Evolutionary conservation across 1,140 invertebrate species (phyloP), one percentile per base, ranked within the genome.

Genomic region (Myzus persicae): DNA sequence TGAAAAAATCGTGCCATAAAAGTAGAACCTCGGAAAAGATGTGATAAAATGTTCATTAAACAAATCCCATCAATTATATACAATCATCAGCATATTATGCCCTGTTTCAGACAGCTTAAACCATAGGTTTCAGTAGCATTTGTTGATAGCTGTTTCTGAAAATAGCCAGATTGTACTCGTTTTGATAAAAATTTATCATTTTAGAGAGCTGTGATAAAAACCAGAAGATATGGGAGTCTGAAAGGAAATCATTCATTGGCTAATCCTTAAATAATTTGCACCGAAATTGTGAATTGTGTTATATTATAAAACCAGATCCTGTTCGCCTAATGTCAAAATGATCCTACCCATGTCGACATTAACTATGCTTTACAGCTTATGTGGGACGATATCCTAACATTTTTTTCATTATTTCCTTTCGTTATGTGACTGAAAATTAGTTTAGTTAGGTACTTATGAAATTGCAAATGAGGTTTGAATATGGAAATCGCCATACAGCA

Each of bases 291-390:
- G 8, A 91, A 91, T 48, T 26, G 59, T 76, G 46, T 76, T 38
- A 26, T 26, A 48, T 38, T 22, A 22, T 89, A 26, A 89, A 38
- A n/a, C n/a, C n/a, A 81, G 20, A 36, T 46, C n/a, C 46, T 54
- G 36, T 89, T 89, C 8, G 9, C 36, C 36, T 92, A 92, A 92
- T 92, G n/a, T 92, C 31, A 92, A 92, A 92, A 92, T 92, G n/a
- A 92, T 92, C 76, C 36, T 24, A 92, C 59, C 31, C n/a, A 82
- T 81, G 67, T 92, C 76, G 44, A 82, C 67, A 44, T 88, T 26
- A 88, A 89, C 48, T 54, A 51, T 51, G 24, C 20, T 54, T 54
- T 89, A 40, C 22, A 89, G 46, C 46, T 54, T 54, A 89, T 26
- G 24, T 46, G 18, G 48, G 24, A 89, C n/a, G 4, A 54, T 54